Base-by-base conservation (phyloP, 1,140 invertebrate species). In the Scaptomyza hsui region DNA sequence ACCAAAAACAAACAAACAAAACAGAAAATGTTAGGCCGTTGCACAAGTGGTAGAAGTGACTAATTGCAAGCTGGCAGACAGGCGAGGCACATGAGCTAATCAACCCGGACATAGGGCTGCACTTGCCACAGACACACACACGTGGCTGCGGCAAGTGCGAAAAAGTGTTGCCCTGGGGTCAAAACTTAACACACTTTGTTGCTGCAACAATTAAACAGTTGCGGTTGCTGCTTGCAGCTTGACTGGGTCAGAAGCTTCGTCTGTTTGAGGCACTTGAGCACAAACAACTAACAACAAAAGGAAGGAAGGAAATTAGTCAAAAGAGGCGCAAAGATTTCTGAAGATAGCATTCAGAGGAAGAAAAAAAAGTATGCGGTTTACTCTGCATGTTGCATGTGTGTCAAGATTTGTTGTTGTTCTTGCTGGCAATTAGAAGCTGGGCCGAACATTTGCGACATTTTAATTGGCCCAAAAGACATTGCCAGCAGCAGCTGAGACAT, bases 161-260 rank as follows among this genome's bases (percentile, higher is more conserved):
- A 60, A 64, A 52, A 56, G 53, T 59, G 51, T 51, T 16, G 37
- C 52, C 75, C 82, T 69, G 44, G 68, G 68, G 82, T 74, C 82
- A 82, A 60, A 89, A 82, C 82, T 88, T 88, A 88, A 88, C 82
- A 88, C 82, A 79, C 78, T 88, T 88, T 82, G 74, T 65, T 75
- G 78, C 69, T 65, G 55, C 60, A 56, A 86, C 81, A 86, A 85
- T 86, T 79, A 78, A 81, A 59, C 69, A 60, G 68, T 76, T 83
- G 80, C 57, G 79, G 80, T 51, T 21, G 48, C 59, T 56, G 12
- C 39, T 52, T 53, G 47, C 60, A 47, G 52, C 60, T 77, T 65
- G 68, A 88, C 82, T 86, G 81, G 81, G 82, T 86, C 81, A 86
- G 12, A 12, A 32, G 29, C 29, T 10, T 10, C 29, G 10, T 9